phyloP scores from a whole-genome alignment of 2,113 vertebrate genomes.

The Dicrurus megarhynchus region DNA sequence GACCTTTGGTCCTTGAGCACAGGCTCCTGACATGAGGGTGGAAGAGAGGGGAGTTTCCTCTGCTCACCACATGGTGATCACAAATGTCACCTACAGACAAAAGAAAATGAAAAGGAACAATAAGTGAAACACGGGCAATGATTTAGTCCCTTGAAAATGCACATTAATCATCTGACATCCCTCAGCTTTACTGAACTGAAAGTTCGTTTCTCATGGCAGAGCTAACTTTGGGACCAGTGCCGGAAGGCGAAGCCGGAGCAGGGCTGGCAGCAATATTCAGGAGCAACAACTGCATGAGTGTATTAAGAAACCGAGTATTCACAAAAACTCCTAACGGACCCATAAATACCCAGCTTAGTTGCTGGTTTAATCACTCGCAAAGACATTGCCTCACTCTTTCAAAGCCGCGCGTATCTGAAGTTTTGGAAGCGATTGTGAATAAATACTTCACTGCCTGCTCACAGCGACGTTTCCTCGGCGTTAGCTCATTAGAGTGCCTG shows the following conservation, averaged over 20 bases:
- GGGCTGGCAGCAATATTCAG: background rate
- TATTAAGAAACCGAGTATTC: background rate
- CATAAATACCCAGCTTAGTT: background rate
- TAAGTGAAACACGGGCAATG: background rate
- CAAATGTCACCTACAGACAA: conserved; percentile 48
- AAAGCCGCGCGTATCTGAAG: background rate
- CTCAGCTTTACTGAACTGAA: background rate
- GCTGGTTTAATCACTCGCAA: background rate
- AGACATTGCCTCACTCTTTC: background rate
- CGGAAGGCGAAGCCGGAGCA: background rate
- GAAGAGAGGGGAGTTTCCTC: conserved; percentile 32
- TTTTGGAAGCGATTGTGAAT: background rate
- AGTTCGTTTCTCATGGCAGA: background rate
- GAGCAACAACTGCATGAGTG: background rate
- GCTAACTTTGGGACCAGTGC: background rate
- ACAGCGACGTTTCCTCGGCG: background rate
- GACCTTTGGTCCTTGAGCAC: background rate
- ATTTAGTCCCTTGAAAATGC: background rate
- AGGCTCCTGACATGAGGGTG: background rate
- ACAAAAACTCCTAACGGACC: background rate
- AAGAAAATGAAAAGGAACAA: conserved; percentile 31
- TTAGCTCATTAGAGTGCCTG: background rate
- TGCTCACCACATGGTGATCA: conserved; percentile 34
- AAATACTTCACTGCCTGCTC: conserved; percentile 6
- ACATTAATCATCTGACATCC: background rate